Evolutionary conservation across 2,113 vertebrate species (phyloP), one percentile per base, ranked within the genome.

Genomic region (Spilogale gracilis): DNA sequence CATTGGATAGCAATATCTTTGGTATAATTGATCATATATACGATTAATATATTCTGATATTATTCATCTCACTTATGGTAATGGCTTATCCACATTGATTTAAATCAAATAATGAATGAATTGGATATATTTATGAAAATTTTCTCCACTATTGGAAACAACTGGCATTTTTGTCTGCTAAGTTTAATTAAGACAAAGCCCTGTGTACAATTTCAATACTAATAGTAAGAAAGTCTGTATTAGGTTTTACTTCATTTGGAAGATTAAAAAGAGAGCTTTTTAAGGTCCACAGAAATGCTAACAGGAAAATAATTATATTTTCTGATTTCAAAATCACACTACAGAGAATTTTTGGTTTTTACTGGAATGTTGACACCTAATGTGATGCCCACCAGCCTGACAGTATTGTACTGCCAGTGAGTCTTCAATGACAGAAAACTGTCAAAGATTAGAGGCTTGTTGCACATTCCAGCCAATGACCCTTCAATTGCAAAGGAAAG

Each of bases 381-480:
- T 78, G 50, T n/a, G 27, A 96, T 83, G 20, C 6, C 48, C 71
- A 94, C 4, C 27, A 61, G 8, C 27, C 38, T 43, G 54, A 86
- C 11, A 58, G n/a, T 23, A 89, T 38, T 92, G 65, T 86, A 38
- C 23, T 85, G 52, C 86, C 81, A 16, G 27, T 65, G 56, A 95
- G 45, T 48, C 86, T 92, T 95, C 79, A 95, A 32, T 74, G 89
- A 38, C 38, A 38, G 38, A 78, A 85, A 94, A 48, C 83, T 97
- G 87, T 94, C 92, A 96, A 61, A 74, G 52, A 89, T 56, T 79
- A 89, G 87, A 89, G 60, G 17, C 20, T 97, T 84, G 27, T 95
- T 90, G 32, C 25, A 30, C 65, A 78, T 60, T 96, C 48, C n/a
- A 56, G 6, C 9, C 73, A 74, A 54, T 61, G 92, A 86, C 54